phyloP scores from a whole-genome alignment of 2,113 vertebrate genomes.

The Tragulus kanchil region DNA sequence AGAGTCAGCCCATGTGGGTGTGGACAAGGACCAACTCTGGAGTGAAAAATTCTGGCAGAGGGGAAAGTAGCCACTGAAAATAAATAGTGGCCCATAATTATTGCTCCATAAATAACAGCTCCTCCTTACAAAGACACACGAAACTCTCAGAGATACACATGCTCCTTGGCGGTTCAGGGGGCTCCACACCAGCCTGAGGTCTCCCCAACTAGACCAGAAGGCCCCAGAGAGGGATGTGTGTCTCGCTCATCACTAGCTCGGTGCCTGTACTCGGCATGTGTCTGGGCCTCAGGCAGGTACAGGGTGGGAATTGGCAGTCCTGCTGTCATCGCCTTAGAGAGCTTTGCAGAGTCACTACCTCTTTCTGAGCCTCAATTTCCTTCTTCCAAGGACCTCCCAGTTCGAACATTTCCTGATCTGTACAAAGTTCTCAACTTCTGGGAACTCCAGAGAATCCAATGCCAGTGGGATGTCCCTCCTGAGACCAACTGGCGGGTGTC shows the following conservation, averaged over 20 bases:
- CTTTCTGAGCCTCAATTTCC: slow-evolving; percentile 22
- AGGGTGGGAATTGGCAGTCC: not conserved
- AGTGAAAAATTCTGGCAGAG: not conserved
- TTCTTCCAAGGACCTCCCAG: not conserved
- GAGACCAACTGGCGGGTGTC: not conserved
- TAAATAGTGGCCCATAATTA: not conserved
- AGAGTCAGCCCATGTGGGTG: not conserved
- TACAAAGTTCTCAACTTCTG: not conserved
- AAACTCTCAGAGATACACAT: not conserved
- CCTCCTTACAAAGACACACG: not conserved
- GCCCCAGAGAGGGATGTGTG: not conserved
- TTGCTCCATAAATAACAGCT: not conserved
- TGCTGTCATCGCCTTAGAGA: not conserved
- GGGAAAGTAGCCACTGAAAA: not conserved
- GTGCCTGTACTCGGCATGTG: accelerated
- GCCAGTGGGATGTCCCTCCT: not conserved
- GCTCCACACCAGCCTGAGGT: accelerated
- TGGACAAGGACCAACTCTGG: not conserved
- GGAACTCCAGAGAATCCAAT: not conserved
- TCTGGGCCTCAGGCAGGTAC: not conserved
- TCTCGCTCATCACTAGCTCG: not conserved
- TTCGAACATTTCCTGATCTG: not conserved
- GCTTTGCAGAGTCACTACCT: not conserved
- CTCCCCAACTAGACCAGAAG: not conserved
- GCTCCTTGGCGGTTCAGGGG: not conserved